phyloP scores from a whole-genome alignment of 2,113 vertebrate genomes.

The Hippopotamus amphibius region DNA sequence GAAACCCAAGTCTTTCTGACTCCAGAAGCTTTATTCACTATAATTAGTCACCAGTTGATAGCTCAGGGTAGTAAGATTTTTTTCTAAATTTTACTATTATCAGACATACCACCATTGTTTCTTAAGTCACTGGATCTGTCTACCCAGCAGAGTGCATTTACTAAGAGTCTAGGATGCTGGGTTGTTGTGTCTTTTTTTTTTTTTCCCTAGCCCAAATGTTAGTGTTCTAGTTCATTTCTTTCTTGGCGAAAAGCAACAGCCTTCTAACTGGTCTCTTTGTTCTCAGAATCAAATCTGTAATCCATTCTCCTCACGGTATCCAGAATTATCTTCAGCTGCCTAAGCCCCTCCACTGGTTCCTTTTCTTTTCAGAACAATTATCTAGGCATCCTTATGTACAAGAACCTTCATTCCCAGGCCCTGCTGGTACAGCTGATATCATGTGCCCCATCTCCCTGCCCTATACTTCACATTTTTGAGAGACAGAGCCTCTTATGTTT shows the following conservation, averaged over 20 bases:
- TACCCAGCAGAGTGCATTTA: background rate
- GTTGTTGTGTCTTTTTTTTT: background rate
- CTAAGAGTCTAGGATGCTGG: background rate
- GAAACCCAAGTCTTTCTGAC: background rate
- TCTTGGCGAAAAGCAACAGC: background rate
- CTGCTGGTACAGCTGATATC: background rate
- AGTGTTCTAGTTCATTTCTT: background rate
- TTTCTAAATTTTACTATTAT: background rate
- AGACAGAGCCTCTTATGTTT: background rate
- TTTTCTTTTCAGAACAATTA: background rate
- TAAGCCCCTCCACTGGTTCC: background rate
- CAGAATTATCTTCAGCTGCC: background rate
- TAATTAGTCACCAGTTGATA: background rate
- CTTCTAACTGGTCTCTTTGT: background rate
- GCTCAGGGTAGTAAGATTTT: background rate
- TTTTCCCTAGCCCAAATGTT: background rate
- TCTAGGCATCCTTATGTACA: background rate
- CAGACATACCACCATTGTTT: background rate
- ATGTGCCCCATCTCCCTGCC: background rate
- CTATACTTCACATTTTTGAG: background rate
- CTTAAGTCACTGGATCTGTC: background rate
- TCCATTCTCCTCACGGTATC: background rate
- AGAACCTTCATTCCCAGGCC: background rate
- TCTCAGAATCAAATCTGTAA: background rate
- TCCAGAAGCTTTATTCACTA: background rate